Conservation (phyloP, 2,113 vertebrate species). For the Silurus glanis region DNA sequence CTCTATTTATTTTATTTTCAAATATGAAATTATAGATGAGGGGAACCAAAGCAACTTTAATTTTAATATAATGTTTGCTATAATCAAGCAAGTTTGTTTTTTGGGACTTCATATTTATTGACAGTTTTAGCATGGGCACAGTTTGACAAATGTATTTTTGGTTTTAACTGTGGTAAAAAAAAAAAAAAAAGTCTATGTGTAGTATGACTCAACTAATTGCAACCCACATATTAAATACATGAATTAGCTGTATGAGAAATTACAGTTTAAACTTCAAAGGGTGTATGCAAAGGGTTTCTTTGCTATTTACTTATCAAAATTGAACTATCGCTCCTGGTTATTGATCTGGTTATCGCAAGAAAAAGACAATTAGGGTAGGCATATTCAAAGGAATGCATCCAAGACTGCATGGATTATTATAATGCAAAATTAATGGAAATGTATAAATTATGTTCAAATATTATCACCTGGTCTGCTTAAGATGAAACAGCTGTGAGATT, state of each 20-base stretch:
- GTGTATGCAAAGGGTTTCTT: neutral
- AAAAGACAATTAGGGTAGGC: neutral
- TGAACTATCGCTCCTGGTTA: neutral
- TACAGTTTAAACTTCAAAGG: neutral
- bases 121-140: neutral
- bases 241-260: neutral
- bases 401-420: conserved; percentile 19
- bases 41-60: too few species aligned
- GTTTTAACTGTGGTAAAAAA: neutral
- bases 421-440: neutral
- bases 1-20: too few species aligned
- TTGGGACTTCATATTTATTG: too few species aligned
- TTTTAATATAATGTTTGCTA: too few species aligned
- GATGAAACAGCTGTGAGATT: conserved; percentile 16
- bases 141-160: neutral
- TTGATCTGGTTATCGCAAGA: neutral
- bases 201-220: neutral
- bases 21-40: too few species aligned
- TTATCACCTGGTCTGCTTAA: neutral
- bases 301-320: neutral
- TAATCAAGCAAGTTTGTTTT: too few species aligned
- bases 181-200: neutral
- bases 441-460: neutral
- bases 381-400: neutral
- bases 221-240: neutral